These are phyloP conservation scores for Sepiola atlantica DNA, from an alignment of 2,888 invertebrate genomes.

Conservation along the genomic window DNA sequence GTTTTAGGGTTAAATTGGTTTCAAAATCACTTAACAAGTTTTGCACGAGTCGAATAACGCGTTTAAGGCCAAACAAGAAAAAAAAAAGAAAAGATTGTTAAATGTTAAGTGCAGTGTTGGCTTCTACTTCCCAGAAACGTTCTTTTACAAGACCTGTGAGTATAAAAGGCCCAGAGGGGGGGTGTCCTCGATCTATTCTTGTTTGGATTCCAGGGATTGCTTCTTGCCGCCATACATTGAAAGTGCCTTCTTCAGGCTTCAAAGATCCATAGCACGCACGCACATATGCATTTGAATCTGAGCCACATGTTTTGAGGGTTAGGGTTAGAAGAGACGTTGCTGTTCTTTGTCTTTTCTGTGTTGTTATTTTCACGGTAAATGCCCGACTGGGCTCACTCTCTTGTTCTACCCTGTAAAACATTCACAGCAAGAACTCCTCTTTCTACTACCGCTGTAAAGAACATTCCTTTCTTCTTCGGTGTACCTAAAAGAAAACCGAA, in stretches of 20 bases:
- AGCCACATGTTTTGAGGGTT: too few relatives aligned
- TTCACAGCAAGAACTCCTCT: too few relatives aligned
- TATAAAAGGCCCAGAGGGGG: not conserved
- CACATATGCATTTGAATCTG: too few relatives aligned
- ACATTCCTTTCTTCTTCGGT: too few relatives aligned
- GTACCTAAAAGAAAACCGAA: too few relatives aligned
- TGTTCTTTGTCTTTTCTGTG: too few relatives aligned
- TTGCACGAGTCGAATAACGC: not conserved
- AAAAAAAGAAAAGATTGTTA: not conserved
- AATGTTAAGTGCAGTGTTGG: not conserved
- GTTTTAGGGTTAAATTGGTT: not conserved
- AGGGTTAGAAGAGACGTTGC: too few relatives aligned
- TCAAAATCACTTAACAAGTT: not conserved
- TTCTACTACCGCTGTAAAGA: too few relatives aligned
- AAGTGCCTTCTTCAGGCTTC: not conserved
- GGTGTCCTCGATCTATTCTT: not conserved
- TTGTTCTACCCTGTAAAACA: too few relatives aligned
- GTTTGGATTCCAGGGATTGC: not conserved
- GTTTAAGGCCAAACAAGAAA: not conserved
- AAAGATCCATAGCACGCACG: not conserved
- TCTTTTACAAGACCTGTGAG: not conserved
- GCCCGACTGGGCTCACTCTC: too few relatives aligned
- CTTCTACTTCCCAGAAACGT: not conserved
- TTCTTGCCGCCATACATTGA: not conserved
- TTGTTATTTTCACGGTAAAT: too few relatives aligned